phyloP scores from a whole-genome alignment of 1,140 invertebrate genomes.

The Himalopsyche phryganea region DNA sequence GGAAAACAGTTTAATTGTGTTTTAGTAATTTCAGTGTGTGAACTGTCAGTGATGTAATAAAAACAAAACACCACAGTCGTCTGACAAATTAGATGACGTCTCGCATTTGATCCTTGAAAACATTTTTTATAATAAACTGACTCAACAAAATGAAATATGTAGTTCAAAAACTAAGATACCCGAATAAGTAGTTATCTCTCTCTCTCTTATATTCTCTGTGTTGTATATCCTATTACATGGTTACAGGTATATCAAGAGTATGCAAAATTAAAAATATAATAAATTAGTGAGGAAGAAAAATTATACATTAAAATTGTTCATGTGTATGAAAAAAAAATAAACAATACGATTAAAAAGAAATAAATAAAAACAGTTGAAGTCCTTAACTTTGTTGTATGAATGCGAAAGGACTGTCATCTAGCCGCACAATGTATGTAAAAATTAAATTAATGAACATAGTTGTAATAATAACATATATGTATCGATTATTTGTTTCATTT shows the following conservation, averaged over 20 bases:
- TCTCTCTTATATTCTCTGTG: constrained; percentile 30
- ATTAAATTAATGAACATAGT: constrained; percentile 34
- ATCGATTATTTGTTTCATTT: constrained; percentile 6
- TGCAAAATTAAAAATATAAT: constrained; percentile 23
- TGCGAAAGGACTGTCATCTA: constrained; percentile 32
- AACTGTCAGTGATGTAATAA: no score
- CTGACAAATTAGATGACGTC: no score
- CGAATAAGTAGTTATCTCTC: constrained; percentile 29
- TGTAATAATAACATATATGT: constrained; percentile 15
- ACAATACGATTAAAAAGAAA: constrained; percentile 31
- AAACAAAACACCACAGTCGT: no score
- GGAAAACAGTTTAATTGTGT: no score
- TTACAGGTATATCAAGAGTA: constrained; percentile 24
- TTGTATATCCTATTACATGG: constrained; percentile 28
- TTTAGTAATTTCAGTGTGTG: no score
- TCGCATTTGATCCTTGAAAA: no score
- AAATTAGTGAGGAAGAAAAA: constrained; percentile 30
- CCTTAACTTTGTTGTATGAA: constrained; percentile 34
- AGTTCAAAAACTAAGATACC: constrained; percentile 2
- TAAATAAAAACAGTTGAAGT: constrained; percentile 30
- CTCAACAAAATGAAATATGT: background rate
- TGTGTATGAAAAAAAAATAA: constrained; percentile 26
- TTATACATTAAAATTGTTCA: constrained; percentile 26
- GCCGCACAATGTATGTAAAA: constrained; percentile 35
- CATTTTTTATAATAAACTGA: no score